A percentile compares a stretch with the other conserved stretches of the same genome.
Evolutionary conservation across 1,140 invertebrate species (phyloP).

Genomic region (Helicoverpa zea): DNA sequence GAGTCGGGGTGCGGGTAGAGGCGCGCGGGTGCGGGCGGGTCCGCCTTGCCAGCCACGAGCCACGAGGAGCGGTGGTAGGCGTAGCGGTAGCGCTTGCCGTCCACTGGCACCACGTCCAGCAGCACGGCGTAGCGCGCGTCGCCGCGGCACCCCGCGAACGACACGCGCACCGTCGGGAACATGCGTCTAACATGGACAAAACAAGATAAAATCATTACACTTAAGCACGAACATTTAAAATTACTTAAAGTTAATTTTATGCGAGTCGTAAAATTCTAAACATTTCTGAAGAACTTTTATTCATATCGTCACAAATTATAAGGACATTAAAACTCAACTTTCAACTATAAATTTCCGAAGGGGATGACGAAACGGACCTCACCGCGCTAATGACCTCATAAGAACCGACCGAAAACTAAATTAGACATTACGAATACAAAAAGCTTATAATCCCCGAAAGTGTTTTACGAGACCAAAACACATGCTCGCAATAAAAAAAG

Average conservation of each 20-base stretch:
- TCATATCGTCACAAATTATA: constrained; percentile 68
- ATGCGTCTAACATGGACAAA: constrained; percentile 92
- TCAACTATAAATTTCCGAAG: constrained; percentile 64
- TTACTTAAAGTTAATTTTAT: constrained; percentile 50
- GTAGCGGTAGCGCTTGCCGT: constrained; percentile 99
- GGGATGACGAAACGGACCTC: constrained; percentile 58
- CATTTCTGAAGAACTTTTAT: constrained; percentile 54
- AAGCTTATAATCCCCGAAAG: constrained; percentile 77
- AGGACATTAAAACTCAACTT: constrained; percentile 63
- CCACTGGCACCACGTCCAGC: constrained; percentile 98
- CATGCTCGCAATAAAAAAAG: constrained; percentile 81
- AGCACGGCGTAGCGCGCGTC: constrained; percentile 95
- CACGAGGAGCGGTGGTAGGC: constrained; percentile 99
- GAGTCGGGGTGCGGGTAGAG: constrained; percentile 99
- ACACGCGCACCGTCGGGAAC: constrained; percentile 98
- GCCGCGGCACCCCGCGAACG: constrained; percentile 93
- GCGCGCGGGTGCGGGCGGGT: constrained; percentile 97
- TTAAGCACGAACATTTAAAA: constrained; percentile 18
- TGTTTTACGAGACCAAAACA: constrained; percentile 81
- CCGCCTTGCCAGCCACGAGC: constrained; percentile 99
- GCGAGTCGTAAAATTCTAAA: constrained; percentile 50
- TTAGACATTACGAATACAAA: constrained; percentile 80
- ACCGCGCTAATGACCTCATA: constrained; percentile 75
- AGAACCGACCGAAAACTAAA: constrained; percentile 74
- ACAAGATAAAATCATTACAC: constrained; percentile 18